Base-by-base conservation (phyloP, 2,888 invertebrate species). In the Nemotelus nigrinus region DNA sequence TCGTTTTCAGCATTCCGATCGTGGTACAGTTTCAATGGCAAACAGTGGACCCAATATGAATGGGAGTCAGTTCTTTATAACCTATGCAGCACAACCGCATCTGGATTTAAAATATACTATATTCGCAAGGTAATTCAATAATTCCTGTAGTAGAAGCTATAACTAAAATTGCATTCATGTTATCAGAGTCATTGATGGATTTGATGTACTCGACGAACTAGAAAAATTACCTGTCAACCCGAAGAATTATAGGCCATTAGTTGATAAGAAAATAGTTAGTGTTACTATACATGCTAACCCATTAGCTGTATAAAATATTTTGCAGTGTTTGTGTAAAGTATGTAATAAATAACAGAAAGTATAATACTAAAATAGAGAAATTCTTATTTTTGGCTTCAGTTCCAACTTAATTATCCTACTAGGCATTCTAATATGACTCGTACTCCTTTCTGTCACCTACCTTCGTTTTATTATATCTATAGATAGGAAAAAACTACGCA, bases 261-360 rank as follows among this genome's bases (percentile, higher is more conserved):
- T 91, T 57, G 98, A 98, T 84, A 94, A 93, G 47, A 92, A 92
- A 87, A 94, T 99, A 82, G 94, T 94, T 84, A 92, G 91, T 83
- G 90, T 98, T 10, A 98, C 97, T 5, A 96, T 99, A 84, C 99
- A 99, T 89, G 98, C 99, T 3, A 99, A 99, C 90, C 99, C 99
- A 25, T 87, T 99, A 82, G 99, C 99, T 65, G 92, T 91, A 81
- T 94, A 84, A 39, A 68, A 3, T 10, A 64, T 50, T 25, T 25
- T 25, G 25, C 25, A 25, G 25, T 25, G 25, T 25, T 25, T 25
- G 25, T 25, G 25, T 25, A 25, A 25, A 25, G 25, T 25, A 25
- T 25, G 25, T 25, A 25, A 25, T 25, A 25, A 25, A 25, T 25
- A 25, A 25, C 25, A 25, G 25, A 25, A 25, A 25, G 25, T 25